Percentiles rank a stretch among this genome's conserved stretches.
Evolutionary conservation across 35 echinoderm and acorn worm genomes (phyloP).

Genomic region (Holothuria glaberrima): DNA sequence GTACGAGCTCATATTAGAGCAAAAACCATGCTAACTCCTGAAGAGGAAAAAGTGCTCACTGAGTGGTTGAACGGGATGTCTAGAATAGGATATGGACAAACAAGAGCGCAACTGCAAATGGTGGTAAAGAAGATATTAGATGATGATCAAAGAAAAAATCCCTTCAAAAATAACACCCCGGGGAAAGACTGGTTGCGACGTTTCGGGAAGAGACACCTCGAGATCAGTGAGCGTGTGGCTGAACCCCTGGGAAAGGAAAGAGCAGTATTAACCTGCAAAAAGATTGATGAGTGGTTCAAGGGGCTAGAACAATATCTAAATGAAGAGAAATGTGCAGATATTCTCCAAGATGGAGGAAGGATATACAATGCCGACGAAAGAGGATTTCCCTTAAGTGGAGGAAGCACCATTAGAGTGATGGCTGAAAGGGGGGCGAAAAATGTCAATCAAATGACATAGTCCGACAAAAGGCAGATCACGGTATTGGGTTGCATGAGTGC

Average conservation of each 20-base stretch:
- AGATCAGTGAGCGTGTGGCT: conserved; percentile 30
- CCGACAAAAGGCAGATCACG: conserved; percentile 34
- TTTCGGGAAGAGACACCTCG: conserved; percentile 31
- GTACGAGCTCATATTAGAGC: not conserved
- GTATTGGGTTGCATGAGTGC: not conserved
- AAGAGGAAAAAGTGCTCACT: not conserved
- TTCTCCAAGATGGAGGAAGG: too few species aligned
- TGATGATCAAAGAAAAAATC: not conserved
- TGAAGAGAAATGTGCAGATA: not conserved
- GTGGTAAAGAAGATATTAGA: conserved; percentile 35
- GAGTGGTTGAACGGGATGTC: conserved; percentile 44
- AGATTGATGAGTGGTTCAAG: conserved; percentile 42
- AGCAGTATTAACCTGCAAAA: not conserved
- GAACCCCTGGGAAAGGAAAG: conserved; percentile 37
- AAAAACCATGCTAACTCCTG: not conserved
- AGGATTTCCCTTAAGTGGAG: conserved; percentile 37
- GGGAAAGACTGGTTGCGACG: conserved; percentile 9
- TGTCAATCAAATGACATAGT: not conserved
- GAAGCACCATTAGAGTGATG: conserved; percentile 17
- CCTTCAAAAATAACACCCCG: conserved; percentile 33
- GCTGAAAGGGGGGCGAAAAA: not conserved
- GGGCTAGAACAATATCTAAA: not conserved
- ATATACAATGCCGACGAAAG: conserved; percentile 43
- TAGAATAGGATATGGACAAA: conserved; percentile 41
- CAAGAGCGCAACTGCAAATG: not conserved